Conservation (phyloP, 2,113 vertebrate genomes). For the Protobothrops flavoviridis region DNA sequence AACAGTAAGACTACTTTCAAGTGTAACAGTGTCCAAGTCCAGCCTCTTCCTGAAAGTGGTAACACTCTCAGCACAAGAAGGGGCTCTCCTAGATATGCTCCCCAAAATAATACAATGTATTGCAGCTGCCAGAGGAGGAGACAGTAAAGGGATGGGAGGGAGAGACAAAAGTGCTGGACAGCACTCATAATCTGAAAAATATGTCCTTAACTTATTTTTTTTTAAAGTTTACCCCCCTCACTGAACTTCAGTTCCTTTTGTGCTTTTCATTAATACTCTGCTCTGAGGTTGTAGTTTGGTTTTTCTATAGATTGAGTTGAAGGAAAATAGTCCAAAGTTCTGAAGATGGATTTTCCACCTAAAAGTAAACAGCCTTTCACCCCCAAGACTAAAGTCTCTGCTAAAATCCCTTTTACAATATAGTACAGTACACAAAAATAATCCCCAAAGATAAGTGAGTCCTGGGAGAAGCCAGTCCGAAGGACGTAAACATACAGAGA, state of each 20-base stretch:
- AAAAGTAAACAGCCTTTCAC: conserved; percentile 90
- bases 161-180: conserved; percentile 73
- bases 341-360: conserved; percentile 82
- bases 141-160: conserved; percentile 60
- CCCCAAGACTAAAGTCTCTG: conserved; percentile 89
- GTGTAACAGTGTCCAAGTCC: conserved; percentile 69
- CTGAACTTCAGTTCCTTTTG: conserved; percentile 93
- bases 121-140: conserved; percentile 76
- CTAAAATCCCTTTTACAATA: conserved; percentile 99
- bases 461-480: conserved; percentile 86
- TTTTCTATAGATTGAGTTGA: conserved; percentile 98
- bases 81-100: conserved; percentile 69
- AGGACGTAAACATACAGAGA: conserved; percentile 91
- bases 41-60: conserved; percentile 63
- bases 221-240: conserved; percentile 73
- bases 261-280: conserved; percentile 99
- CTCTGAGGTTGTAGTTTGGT: conserved; percentile 99
- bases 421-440: conserved; percentile 90
- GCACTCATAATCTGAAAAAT: conserved; percentile 75
- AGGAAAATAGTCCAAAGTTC: conserved; percentile 86
- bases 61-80: conserved; percentile 57
- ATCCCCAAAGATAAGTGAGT: conserved; percentile 74
- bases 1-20: conserved; percentile 70
- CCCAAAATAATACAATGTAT: conserved; percentile 72
- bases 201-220: conserved; percentile 73